These are phyloP conservation scores for Cantharis flavilabris DNA, from an alignment of 2,888 invertebrate species.

Conservation along the genomic window DNA sequence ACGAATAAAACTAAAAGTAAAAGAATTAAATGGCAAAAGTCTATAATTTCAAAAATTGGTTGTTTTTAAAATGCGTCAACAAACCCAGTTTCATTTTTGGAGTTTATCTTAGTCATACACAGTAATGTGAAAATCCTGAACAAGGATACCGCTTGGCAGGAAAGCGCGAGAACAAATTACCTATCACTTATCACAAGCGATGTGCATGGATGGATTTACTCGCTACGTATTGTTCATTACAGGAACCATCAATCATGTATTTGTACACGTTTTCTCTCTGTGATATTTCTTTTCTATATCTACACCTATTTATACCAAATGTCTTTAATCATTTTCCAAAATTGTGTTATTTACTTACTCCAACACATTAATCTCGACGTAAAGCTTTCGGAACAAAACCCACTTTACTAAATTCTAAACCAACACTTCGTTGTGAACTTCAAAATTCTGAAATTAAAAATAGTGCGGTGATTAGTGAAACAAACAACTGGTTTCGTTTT, in stretches of 20 bases:
- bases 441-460: neutral
- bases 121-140: slow-evolving; percentile 17
- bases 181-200: slow-evolving; percentile 40
- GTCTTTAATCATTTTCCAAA: slow-evolving; percentile 9
- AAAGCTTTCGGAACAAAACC: neutral
- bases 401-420: neutral
- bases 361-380: neutral
- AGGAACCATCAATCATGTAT: slow-evolving; percentile 43
- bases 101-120: slow-evolving; percentile 17
- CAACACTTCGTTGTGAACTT: neutral
- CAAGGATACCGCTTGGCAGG: slow-evolving; percentile 16
- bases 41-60: neutral
- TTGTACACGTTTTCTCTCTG: slow-evolving; percentile 20
- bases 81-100: neutral
- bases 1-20: neutral
- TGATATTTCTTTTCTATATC: slow-evolving; percentile 20
- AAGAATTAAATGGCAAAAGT: neutral
- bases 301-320: slow-evolving; percentile 5
- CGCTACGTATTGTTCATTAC: slow-evolving; percentile 47
- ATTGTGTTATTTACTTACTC: neutral
- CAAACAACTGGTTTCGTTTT: neutral
- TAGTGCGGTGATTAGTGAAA: neutral
- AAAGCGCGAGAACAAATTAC: slow-evolving; percentile 42
- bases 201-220: slow-evolving; percentile 41
- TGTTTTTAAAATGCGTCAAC: neutral